These are phyloP conservation scores for Calonectris borealis DNA, from an alignment of 2,113 vertebrate genomes.

Conservation along the genomic window DNA sequence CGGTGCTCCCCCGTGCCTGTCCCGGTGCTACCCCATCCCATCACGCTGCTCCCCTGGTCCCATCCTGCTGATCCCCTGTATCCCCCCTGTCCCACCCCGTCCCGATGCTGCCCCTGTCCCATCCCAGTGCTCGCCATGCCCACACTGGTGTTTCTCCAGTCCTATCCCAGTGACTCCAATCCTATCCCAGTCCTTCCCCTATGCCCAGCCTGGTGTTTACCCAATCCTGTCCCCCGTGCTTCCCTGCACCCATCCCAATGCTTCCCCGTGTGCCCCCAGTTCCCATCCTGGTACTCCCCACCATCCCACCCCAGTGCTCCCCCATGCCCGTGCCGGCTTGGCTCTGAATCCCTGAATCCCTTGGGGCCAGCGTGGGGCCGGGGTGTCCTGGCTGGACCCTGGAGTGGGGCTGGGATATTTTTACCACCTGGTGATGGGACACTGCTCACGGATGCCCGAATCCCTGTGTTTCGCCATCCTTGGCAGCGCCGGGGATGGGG, in stretches of 20 bases:
- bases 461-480: rapidly evolving
- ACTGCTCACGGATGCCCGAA: neutral
- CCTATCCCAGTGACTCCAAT: neutral
- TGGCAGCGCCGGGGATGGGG: rapidly evolving
- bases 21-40: neutral
- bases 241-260: neutral
- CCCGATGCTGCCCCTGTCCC: neutral
- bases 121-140: neutral
- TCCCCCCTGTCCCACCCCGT: too few relatives aligned
- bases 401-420: neutral
- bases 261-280: neutral
- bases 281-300: neutral
- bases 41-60: neutral
- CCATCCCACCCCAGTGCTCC: neutral
- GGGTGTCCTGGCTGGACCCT: neutral
- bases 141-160: neutral
- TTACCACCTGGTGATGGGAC: neutral
- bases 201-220: neutral
- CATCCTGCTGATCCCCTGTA: neutral
- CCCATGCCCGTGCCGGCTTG: rapidly evolving
- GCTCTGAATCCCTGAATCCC: neutral
- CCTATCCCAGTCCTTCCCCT: neutral
- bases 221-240: neutral
- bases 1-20: neutral
- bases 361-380: neutral